Percentiles rank a stretch among this genome's conserved stretches.
Evolutionary conservation across 2,888 invertebrate genomes (phyloP).

Genomic region (Ochropleura leucogaster): DNA sequence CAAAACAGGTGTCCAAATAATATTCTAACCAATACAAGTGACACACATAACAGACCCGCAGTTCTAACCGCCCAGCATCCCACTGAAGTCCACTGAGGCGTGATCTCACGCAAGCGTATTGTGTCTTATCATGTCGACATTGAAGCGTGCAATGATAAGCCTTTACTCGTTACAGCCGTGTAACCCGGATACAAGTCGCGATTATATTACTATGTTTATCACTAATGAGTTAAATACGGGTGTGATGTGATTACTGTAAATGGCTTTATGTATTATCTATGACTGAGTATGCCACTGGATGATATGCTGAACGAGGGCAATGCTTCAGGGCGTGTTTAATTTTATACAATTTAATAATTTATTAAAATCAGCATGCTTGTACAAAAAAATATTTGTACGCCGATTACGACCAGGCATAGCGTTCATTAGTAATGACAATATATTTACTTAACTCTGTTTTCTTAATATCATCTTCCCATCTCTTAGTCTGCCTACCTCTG

Average conservation of each 20-base stretch:
- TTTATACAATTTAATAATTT: no score
- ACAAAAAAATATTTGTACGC: no score
- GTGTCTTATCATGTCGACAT: conserved; percentile 50
- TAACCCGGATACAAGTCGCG: conserved; percentile 33
- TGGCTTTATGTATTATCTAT: background rate
- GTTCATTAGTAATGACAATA: no score
- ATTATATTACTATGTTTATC: conserved; percentile 26
- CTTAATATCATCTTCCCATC: no score
- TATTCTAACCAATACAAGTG: conserved; percentile 9
- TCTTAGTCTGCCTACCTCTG: no score
- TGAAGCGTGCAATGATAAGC: conserved; percentile 56
- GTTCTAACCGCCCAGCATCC: conserved; percentile 13
- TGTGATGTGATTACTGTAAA: conserved; percentile 18
- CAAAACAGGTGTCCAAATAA: conserved; percentile 1
- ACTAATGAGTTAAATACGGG: conserved; percentile 31
- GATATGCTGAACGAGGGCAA: no score
- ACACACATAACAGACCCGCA: conserved; percentile 21
- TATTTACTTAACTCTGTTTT: no score
- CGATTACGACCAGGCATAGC: no score
- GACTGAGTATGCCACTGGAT: background rate
- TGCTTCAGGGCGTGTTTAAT: no score
- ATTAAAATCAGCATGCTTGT: no score
- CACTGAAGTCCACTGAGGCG: conserved; percentile 42
- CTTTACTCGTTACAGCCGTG: conserved; percentile 31
- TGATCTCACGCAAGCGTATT: conserved; percentile 42